These are phyloP conservation scores for Teinopalpus imperialis DNA, from an alignment of 2,888 invertebrate species.

Conservation along the genomic window DNA sequence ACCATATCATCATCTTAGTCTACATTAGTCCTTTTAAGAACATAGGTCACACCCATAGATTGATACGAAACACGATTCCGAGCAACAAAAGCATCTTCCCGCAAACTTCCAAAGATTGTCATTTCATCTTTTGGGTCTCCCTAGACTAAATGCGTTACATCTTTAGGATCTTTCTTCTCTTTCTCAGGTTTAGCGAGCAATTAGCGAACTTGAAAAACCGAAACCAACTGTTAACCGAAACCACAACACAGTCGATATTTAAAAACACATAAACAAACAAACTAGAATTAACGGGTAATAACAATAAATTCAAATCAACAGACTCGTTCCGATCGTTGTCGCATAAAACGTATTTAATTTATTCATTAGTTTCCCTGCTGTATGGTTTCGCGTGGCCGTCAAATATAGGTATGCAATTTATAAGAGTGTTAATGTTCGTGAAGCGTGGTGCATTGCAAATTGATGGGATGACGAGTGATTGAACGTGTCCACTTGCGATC, in stretches of 20 bases:
- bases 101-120: no score
- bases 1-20: no score
- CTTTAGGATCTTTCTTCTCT: no score
- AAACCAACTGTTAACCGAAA: no score
- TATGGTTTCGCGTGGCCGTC: constrained; percentile 35
- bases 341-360: constrained; percentile 24
- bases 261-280: constrained; percentile 18
- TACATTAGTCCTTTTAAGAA: no score
- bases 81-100: no score
- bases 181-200: no score
- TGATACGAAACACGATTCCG: no score
- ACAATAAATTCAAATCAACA: constrained; percentile 26
- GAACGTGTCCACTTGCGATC: constrained; percentile 8
- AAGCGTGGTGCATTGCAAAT: constrained; percentile 38
- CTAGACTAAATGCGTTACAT: no score
- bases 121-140: no score
- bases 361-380: constrained; percentile 21
- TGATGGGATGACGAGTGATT: constrained; percentile 14
- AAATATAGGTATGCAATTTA: constrained; percentile 41
- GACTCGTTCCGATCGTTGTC: constrained; percentile 26
- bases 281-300: constrained; percentile 17
- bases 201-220: no score
- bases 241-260: constrained; percentile 6
- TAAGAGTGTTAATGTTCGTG: constrained; percentile 49
- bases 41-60: no score